Evolutionary conservation across 1,140 invertebrate genomes (phyloP).

Genomic region (Chironomus striatipennis): DNA sequence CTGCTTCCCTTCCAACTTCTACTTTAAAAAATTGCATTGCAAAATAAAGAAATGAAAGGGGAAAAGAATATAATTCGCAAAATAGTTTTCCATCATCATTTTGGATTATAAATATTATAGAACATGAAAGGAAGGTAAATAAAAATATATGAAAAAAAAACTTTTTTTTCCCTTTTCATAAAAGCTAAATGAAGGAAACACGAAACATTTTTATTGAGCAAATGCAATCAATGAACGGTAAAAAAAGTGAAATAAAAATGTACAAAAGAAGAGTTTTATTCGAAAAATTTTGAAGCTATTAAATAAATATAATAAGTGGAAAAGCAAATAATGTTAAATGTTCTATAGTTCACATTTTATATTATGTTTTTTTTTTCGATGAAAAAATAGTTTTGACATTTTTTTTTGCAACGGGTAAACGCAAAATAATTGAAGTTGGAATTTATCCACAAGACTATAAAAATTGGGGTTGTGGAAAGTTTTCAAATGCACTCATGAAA

Average conservation of each 20-base stretch:
- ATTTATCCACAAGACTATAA: too few relatives aligned
- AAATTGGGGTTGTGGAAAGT: background rate
- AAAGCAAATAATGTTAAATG: constrained; percentile 11
- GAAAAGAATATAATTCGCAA: too few relatives aligned
- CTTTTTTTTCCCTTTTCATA: background rate
- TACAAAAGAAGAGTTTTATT: background rate
- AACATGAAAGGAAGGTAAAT: too few relatives aligned
- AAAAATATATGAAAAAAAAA: too few relatives aligned
- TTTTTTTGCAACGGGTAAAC: too few relatives aligned
- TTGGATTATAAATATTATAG: too few relatives aligned
- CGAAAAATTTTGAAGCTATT: background rate
- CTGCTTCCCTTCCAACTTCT: too few relatives aligned
- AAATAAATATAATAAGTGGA: constrained; percentile 23
- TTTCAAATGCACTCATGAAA: background rate
- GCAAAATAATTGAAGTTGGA: too few relatives aligned
- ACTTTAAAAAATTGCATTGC: too few relatives aligned
- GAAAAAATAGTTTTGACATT: too few relatives aligned
- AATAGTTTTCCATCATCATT: too few relatives aligned
- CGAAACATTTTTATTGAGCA: constrained; percentile 15
- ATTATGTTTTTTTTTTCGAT: background rate
- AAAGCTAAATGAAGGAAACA: constrained; percentile 13
- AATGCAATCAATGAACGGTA: background rate
- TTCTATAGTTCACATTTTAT: background rate
- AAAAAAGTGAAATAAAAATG: background rate
- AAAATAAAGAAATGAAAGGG: too few relatives aligned